A percentile compares a stretch with the other conserved stretches of the same genome.
phyloP scores from a whole-genome alignment of 2,888 invertebrate species.

The Pseudococcus viburni region DNA sequence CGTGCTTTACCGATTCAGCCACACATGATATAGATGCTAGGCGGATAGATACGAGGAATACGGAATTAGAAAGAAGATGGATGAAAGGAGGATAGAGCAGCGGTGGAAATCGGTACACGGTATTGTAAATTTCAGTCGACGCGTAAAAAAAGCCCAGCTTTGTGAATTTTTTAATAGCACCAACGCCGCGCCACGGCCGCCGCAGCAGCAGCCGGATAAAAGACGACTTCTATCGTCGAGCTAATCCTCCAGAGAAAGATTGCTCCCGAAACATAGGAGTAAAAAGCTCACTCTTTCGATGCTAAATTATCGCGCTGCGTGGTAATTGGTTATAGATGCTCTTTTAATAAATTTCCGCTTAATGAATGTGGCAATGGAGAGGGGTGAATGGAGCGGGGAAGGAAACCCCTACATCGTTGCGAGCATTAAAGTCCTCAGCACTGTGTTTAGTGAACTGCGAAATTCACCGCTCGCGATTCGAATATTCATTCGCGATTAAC shows the following conservation, averaged over 20 bases:
- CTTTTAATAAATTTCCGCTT: conserved; percentile 10
- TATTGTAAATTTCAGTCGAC: background rate
- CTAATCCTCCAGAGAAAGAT: conserved; percentile 16
- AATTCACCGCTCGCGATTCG: background rate
- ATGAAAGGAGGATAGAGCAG: background rate
- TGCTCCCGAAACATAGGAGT: background rate
- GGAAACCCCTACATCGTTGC: background rate
- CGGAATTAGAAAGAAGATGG: background rate
- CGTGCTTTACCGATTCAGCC: background rate
- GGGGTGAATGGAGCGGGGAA: background rate
- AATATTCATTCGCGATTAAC: background rate
- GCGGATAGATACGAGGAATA: background rate
- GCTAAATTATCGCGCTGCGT: background rate
- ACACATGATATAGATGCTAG: background rate
- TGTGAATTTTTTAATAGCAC: conserved; percentile 18
- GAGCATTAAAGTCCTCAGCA: background rate
- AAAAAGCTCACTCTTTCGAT: conserved; percentile 12
- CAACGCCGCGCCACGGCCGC: background rate
- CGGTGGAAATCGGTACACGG: background rate
- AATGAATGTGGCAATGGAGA: background rate
- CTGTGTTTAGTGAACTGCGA: background rate
- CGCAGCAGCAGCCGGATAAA: background rate
- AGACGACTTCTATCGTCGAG: conserved; percentile 17
- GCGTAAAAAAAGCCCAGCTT: conserved; percentile 16
- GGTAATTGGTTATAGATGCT: conserved; percentile 28